Percentiles rank a stretch among this genome's conserved stretches.
Conservation (phyloP, 2,888 invertebrate genomes). For the Anarsia innoxiella region DNA sequence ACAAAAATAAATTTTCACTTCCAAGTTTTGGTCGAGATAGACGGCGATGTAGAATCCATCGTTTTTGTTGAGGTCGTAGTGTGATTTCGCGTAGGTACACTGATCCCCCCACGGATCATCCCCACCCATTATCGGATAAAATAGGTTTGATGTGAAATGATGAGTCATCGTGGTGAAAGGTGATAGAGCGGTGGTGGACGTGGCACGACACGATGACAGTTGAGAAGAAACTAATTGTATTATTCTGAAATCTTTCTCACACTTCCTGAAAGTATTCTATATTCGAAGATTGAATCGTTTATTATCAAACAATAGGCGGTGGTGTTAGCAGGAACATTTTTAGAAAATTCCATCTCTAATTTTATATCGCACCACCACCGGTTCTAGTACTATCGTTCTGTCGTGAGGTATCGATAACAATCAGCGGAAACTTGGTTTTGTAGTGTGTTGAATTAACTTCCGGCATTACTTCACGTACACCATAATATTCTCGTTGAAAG, state of each 20-base stretch:
- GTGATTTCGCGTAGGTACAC: neutral
- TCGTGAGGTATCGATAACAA: constrained; percentile 24
- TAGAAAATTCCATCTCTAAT: constrained; percentile 22
- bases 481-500: constrained; percentile 13
- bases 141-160: no score
- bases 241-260: constrained; percentile 14
- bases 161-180: neutral
- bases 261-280: constrained; percentile 20
- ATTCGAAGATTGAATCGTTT: constrained; percentile 22
- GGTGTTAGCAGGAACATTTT: constrained; percentile 21
- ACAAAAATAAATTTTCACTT: neutral
- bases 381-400: constrained; percentile 23
- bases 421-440: constrained; percentile 15
- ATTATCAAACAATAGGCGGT: constrained; percentile 24
- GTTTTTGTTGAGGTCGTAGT: neutral
- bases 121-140: no score
- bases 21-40: neutral
- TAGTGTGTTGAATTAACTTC: neutral
- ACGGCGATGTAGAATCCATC: neutral
- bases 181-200: neutral
- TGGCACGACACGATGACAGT: neutral
- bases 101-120: neutral
- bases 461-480: neutral
- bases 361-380: constrained; percentile 24
- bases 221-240: neutral